Base-by-base conservation (phyloP, 2,888 invertebrate species). In the Rhopalosiphum nymphaeae region DNA sequence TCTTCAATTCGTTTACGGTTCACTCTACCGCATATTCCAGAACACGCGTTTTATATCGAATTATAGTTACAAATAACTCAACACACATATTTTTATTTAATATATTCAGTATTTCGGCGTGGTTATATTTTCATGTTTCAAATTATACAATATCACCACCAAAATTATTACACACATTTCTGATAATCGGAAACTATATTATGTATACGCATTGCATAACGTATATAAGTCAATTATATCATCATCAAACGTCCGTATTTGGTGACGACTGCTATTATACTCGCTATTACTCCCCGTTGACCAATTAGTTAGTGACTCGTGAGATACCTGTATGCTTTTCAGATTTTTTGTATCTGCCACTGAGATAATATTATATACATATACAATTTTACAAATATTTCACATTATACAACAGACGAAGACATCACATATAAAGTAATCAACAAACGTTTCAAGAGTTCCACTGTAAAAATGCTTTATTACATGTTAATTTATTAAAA, bases 381-480 rank as follows among this genome's bases (percentile, higher is more conserved):
- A 67, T 67, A 67, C 67, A 67, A 13, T 16, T n/a, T 46, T 61
- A 67, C 61, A 11, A 5, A 36, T 67, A 36, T n/a, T 36, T 7
- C 67, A 67, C 5, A 36, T 53, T 53, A 53, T 16, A 61, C 11
- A 13, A 67, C 1, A 67, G 67, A 67, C 21, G n/a, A 67, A 67
- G 67, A 36, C 36, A 36, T 36, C 36, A 49, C 16, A 42, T 89
- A 92, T 53, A 67, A 88, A 88, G n/a, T 88, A 92, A 88, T 92
- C 44, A 67, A 92, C 78, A 92, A 88, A 86, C 87, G 86, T 91
- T 91, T 86, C 2, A 46, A 36, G 11, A 88, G 10, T 67, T 88
- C 92, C 46, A 49, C 36, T 61, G 49, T 53, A 87, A 78, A 91
- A 88, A 89, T 89, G 88, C 26, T 85, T 91, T 91, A 91, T 91